Percentiles rank a stretch among this genome's conserved stretches.
Conservation (phyloP, 2,797 vertebrate species). For the Bucorvus abyssinicus region DNA sequence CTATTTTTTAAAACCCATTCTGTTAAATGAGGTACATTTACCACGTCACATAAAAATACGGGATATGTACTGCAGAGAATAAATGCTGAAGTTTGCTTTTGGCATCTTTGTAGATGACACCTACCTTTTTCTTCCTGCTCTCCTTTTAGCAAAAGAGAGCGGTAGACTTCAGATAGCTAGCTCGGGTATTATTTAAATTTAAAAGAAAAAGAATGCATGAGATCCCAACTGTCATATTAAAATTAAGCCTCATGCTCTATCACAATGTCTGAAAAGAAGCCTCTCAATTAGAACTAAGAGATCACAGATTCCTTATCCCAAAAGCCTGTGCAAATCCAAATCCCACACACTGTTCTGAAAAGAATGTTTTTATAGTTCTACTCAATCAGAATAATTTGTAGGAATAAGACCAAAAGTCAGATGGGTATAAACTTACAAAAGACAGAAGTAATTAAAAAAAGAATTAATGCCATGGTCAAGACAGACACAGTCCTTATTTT, state of each 20-base stretch:
- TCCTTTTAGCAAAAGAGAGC: neutral
- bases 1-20: neutral
- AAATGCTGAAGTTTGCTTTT: neutral
- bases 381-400: neutral
- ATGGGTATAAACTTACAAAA: neutral
- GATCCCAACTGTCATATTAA: neutral
- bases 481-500: neutral
- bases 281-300: neutral
- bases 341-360: neutral
- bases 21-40: neutral
- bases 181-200: neutral
- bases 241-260: neutral
- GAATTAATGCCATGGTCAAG: neutral
- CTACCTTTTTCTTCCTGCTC: neutral
- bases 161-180: neutral
- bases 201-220: neutral
- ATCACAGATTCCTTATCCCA: neutral
- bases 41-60: neutral
- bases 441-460: neutral
- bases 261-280: neutral
- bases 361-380: neutral
- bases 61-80: neutral
- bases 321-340: neutral
- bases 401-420: neutral
- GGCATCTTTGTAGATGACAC: neutral